Evolutionary conservation across 2,113 vertebrate genomes (phyloP).

Genomic region (Callipepla californica): DNA sequence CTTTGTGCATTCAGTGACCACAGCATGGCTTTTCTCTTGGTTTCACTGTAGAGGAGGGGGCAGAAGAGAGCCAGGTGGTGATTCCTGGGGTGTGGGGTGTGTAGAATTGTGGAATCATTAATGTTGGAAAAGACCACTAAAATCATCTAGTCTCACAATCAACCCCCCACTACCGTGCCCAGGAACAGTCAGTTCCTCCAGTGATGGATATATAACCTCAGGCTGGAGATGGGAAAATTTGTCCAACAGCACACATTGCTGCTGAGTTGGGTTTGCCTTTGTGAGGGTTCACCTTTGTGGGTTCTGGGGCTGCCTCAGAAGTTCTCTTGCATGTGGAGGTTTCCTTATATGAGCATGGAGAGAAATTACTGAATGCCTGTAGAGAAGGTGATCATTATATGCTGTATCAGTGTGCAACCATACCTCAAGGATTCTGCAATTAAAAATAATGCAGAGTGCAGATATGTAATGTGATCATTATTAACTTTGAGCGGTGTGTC

Average conservation of each 20-base stretch:
- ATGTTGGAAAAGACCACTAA: no score
- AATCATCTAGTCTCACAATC: no score
- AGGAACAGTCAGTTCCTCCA: no score
- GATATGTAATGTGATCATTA: constrained; percentile 25
- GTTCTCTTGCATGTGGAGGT: neutral
- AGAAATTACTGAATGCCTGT: neutral
- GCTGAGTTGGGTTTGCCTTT: neutral
- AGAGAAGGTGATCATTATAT: fast-evolving
- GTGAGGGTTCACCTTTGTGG: neutral
- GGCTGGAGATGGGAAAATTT: neutral
- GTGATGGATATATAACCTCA: neutral
- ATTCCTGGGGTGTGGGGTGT: fast-evolving
- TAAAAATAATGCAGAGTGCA: neutral
- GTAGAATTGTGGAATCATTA: no score
- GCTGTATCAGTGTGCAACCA: neutral
- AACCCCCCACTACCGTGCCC: no score
- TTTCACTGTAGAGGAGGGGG: neutral
- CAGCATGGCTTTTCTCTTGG: neutral
- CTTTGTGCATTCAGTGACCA: neutral
- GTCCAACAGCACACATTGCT: neutral
- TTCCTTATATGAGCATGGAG: neutral
- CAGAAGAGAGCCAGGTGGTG: neutral
- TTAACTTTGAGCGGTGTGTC: constrained; percentile 29
- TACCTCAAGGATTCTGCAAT: neutral
- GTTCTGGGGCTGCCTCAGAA: neutral